Base-by-base conservation (phyloP, 2,797 vertebrate species). In the Cynodonichthys magdalenae region DNA sequence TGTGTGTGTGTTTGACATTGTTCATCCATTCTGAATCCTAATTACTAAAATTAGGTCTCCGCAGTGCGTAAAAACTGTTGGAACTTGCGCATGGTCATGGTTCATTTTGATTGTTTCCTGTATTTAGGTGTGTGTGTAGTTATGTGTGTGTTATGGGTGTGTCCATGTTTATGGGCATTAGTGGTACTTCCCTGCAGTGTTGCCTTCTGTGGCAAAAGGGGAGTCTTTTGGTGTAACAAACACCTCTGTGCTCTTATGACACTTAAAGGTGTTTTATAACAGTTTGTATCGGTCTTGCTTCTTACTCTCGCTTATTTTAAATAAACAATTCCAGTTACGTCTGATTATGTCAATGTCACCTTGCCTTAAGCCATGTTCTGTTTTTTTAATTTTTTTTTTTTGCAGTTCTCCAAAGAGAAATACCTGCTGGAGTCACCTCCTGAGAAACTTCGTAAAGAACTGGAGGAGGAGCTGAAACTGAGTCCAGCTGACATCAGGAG, bases 321-420 rank as follows among this genome's bases (percentile, higher is more conserved):
- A 39, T 3, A 14, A 12, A 12, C 36, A 39, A 39, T 14, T 14
- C 11, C 10, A 39, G 36, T 12, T 12, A 12, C 12, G 11, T 4
- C 36, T 14, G 36, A 14, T 4, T 10, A 39, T 48, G 44, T 6
- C 7, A 6, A n/a, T 18, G 18, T 46, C 44, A 0, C 6, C 31
- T 15, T 34, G 15, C 19, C 51, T 68, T 45, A 74, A 49, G 41
- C 54, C 14, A 41, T 50, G 14, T 79, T 59, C 55, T 60, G 24
- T 14, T 48, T 41, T 46, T 17, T 11, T 20, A 5, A 8, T n/a
- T 6, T 64, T 58, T 76, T 68, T 74, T 29, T 79, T 45, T n/a
- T 28, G 3, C 90, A 99, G 97, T 99, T 99, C 92, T 98, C 97
- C 80, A 99, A 99, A 90, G 97, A 99, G 91, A 99, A 99, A 82